Conservation (phyloP, 2,113 vertebrate genomes). For the Chaetorhynchus papuensis region DNA sequence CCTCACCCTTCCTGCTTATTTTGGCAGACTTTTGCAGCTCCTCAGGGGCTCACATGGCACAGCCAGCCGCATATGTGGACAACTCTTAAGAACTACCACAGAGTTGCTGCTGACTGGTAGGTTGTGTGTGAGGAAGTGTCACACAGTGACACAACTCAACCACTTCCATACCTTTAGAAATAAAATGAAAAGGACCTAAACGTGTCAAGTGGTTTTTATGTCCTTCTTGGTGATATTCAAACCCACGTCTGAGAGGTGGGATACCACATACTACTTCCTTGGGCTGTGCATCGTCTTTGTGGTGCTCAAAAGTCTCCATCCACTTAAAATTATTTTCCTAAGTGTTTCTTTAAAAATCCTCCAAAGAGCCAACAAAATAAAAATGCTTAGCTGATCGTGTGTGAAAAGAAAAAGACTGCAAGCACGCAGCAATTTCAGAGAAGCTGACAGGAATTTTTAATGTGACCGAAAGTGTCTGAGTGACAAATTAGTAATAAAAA, state of each 20-base stretch:
- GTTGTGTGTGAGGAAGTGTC: background rate
- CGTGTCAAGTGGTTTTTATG: background rate
- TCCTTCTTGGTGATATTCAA: background rate
- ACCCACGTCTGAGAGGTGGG: background rate
- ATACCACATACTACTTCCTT: background rate
- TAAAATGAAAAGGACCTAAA: background rate
- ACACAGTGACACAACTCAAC: background rate
- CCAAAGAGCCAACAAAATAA: background rate
- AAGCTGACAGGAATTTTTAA: slow-evolving; percentile 43
- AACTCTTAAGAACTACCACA: background rate
- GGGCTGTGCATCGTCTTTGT: background rate
- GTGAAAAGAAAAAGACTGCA: background rate
- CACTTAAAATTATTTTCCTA: background rate
- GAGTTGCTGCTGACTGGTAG: background rate
- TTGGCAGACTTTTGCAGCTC: background rate
- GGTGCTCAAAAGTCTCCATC: background rate
- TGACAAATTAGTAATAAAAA: slow-evolving; percentile 66
- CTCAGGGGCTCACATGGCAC: background rate
- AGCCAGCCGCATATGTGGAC: rapidly evolving
- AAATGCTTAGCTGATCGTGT: slow-evolving; percentile 43
- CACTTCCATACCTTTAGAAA: background rate
- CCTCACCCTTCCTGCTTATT: background rate
- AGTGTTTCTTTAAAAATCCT: slow-evolving; percentile 30
- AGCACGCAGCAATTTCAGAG: slow-evolving; percentile 6
- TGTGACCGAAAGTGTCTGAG: slow-evolving; percentile 42